Conservation (phyloP, 2,797 vertebrate species). For the Xerus rutilus region DNA sequence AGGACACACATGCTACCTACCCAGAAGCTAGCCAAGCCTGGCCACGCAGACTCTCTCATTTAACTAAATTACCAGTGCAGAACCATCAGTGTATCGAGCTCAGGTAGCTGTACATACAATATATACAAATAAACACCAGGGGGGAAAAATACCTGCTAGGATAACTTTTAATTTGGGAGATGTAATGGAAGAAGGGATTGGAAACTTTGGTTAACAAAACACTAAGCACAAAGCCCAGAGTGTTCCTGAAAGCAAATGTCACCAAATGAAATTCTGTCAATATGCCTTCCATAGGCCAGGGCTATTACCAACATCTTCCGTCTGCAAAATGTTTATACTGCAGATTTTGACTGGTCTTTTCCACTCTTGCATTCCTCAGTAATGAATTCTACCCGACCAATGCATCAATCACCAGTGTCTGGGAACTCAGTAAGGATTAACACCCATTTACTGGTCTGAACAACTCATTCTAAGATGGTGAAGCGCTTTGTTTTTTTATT, state of each 20-base stretch:
- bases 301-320: conserved; percentile 36
- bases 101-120: not conserved
- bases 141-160: not conserved
- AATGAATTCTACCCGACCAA: not conserved
- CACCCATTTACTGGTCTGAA: not conserved
- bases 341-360: conserved; percentile 54
- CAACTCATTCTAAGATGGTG: not conserved
- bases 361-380: conserved; percentile 3
- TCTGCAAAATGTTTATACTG: conserved; percentile 63
- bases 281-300: not conserved
- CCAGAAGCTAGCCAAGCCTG: conserved; percentile 42
- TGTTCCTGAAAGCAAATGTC: not conserved
- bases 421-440: conserved; percentile 3
- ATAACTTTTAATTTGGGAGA: not conserved
- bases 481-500: not conserved
- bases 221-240: not conserved
- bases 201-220: conserved; percentile 16
- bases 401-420: not conserved
- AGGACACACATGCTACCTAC: not conserved
- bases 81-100: not conserved
- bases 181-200: not conserved
- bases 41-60: not conserved
- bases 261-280: conserved; percentile 37
- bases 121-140: not conserved
- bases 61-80: conserved; percentile 30